Base-by-base conservation (phyloP, 2,113 vertebrate species). In the Megaceryle maxima region DNA sequence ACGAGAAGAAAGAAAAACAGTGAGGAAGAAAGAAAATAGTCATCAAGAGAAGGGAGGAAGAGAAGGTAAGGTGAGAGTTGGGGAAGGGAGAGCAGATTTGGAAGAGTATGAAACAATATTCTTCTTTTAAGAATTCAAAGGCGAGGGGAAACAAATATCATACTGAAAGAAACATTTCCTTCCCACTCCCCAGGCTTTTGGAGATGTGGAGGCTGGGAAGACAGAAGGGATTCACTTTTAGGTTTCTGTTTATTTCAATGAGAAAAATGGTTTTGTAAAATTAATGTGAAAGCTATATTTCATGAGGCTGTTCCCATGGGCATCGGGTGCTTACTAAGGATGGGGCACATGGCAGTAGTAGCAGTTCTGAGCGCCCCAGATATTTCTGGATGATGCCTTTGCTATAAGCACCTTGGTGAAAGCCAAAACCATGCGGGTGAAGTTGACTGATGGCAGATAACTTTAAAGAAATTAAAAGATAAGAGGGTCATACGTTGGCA, bases 61-160 rank as follows among this genome's bases (percentile, higher is more conserved):
- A 95, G 94, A 83, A 89, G 91, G 92, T 93, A 94, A 95, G 90
- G 94, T 88, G 95, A 96, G 95, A 96, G 62, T 44, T 1, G 55
- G 93, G 83, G 59, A 95, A 91, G 87, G 87, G 76, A 80, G 77
- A 20, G 66, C 64, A 53, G 46, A 84, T 92, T 92, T 96, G 93
- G 96, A 96, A 50, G 79, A 84, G 56, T 79, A 85, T 91, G 88
- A 93, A 96, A 96, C 92, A 97, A 79, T 95, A 91, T 95, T 96
- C 73, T 83, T 53, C 79, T 94, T 96, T 92, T 81, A 93, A 91
- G 86, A 80, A 94, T 68, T 95, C 83, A 76, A 86, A 88, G 83
- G 80, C 91, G 0, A 90, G 31, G 85, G 95, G 85, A 86, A 97
- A 87, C 60, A 44, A 94, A 90, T 50, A 86, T 79, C 75, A 90